Evolutionary conservation across 2,113 vertebrate species (phyloP), one percentile per base, ranked within the genome.

Genomic region (Hemiscyllium ocellatum): DNA sequence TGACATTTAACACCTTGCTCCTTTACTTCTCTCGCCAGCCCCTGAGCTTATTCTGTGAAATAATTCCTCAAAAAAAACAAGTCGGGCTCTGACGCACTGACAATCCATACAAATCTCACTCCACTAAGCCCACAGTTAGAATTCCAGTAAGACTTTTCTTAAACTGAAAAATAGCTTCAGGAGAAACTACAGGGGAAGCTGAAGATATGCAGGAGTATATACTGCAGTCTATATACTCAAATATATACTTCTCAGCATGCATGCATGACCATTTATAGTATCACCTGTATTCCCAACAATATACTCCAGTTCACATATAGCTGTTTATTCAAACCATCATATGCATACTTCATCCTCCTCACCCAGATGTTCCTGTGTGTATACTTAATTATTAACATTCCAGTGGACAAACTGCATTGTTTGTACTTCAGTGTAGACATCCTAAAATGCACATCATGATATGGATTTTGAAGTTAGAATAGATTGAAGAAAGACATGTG

Each of bases 1-100:
- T 87, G 95, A 80, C 95, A 78, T 26, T 78, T 93, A 66, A 65
- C 89, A 93, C 89, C 89, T 93, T 65, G 33, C 61, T 5, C 89
- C 37, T 66, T 93, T 93, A 93, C 37, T 93, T 93, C 89, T 68
- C 89, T 20, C 61, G 2, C 61, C n/a, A 29, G n/a, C 15, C 20
- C 87, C 61, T 20, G 61, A 37, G 61, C 61, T 22, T 93, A 61
- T 37, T 93, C 33, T 93, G 89, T 24, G 33, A 68, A 66, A 66
- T 20, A 68, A 17, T 93, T 93, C 89, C 89, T 66, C 33, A 61
- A 12, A 26, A 68, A 70, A 76, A 33, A 66, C 37, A 93, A 66
- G n/a, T 37, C 89, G 22, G 56, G 33, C 56, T 91, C 89, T n/a
- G 17, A 87, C 50, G 7, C 85, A 56, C 24, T 52, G 22, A n/a